Base-by-base conservation (phyloP, 2,888 invertebrate genomes). In the Osedax fenrisi region DNA sequence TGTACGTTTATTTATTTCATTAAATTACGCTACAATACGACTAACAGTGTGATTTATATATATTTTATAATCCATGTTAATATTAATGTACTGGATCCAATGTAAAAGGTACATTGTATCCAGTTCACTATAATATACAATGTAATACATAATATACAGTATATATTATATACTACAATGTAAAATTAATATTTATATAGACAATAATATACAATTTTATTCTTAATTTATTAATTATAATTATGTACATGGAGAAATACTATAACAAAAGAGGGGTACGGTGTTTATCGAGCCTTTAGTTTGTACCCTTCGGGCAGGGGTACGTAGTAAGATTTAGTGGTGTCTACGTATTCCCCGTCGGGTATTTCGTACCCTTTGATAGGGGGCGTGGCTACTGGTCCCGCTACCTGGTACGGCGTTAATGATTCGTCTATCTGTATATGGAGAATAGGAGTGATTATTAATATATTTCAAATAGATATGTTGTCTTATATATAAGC, bases 341-440 rank as follows among this genome's bases (percentile, higher is more conserved):
- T 68, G n/a, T 68, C 68, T 0, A 68, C 3, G 17, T 68, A 76
- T 25, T 78, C 78, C 59, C 97, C 97, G 85, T 97, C 95, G 0
- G 92, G 91, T 67, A 89, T 88, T 0, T 88, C 87, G 82, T 92
- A 96, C 77, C 89, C 87, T 81, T 89, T 87, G 75, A 92, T 90
- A 0, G 93, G 89, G 2, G 94, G 93, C 0, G 94, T 94, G 26
- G 89, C 86, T 0, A 90, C 88, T 0, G 95, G 92, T 0, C 95
- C 94, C 75, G 86, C 27, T 13, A 27, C 26, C 22, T 73, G 86
- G 79, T 89, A 89, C 0, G 92, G 91, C 25, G 94, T 81, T 41
- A 92, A 82, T 3, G 86, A 84, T 22, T 88, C 82, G 83, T 94
- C 93, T 2, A 89, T 86, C 89, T 92, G 88, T 81, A 81, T 81